Percentiles rank a stretch among this genome's conserved stretches.
phyloP scores from a whole-genome alignment of 2,888 invertebrate species.

The Ophioninae sp. region DNA sequence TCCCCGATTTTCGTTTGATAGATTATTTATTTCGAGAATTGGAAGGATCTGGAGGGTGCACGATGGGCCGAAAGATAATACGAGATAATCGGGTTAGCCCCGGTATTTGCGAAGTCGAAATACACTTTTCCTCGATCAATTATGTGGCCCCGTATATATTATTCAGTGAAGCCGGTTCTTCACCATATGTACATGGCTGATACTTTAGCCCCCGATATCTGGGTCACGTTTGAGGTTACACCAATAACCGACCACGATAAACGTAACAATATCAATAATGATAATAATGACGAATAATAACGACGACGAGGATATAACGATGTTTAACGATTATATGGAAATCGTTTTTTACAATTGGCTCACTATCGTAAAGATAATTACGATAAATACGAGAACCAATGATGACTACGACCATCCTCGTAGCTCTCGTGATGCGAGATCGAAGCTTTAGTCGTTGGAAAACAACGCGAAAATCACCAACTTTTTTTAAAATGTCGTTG shows the following conservation, averaged over 20 bases:
- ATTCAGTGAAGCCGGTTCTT: background rate
- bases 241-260: background rate
- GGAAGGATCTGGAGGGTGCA: slow-evolving; percentile 35
- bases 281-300: background rate
- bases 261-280: slow-evolving; percentile 7
- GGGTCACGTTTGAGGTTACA: slow-evolving; percentile 20
- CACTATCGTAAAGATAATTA: too few relatives aligned
- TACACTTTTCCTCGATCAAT: slow-evolving; percentile 21
- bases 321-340: slow-evolving; percentile 2
- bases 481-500: too few relatives aligned
- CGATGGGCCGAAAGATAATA: slow-evolving; percentile 5
- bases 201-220: slow-evolving; percentile 9
- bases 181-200: slow-evolving; percentile 13
- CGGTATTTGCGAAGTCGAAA: background rate
- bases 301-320: background rate
- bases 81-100: background rate
- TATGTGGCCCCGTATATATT: slow-evolving; percentile 7
- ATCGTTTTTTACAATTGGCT: too few relatives aligned
- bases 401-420: too few relatives aligned
- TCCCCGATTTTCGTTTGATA: background rate
- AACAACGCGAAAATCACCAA: too few relatives aligned
- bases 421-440: too few relatives aligned
- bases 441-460: too few relatives aligned
- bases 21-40: slow-evolving; percentile 26
- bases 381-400: too few relatives aligned